Evolutionary conservation across 2,113 vertebrate species (phyloP).

Genomic region (Toxotes chatareus): DNA sequence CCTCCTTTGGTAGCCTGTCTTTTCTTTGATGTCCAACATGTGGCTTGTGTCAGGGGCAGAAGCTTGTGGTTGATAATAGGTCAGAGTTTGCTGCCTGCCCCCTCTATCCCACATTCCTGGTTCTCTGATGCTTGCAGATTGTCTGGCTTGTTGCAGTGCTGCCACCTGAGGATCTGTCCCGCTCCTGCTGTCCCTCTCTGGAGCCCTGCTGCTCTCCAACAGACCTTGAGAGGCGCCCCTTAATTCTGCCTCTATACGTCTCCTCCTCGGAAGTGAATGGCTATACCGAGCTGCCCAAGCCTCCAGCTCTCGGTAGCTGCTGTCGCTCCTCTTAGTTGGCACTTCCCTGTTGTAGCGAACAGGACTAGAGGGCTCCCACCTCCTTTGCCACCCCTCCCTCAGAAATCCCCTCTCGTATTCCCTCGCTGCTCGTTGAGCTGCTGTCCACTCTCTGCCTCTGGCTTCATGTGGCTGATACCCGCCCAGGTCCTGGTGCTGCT

Average conservation of each 20-base stretch:
- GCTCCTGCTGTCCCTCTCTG: conserved; percentile 51
- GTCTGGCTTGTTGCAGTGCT: conserved; percentile 50
- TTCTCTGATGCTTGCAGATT: conserved; percentile 46
- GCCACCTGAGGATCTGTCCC: conserved; percentile 40
- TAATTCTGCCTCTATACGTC: conserved; percentile 69
- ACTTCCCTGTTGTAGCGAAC: conserved; percentile 65
- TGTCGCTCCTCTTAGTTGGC: conserved; percentile 64
- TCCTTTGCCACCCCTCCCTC: conserved; percentile 71
- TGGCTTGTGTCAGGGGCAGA: conserved; percentile 31
- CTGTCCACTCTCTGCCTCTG: conserved; percentile 68
- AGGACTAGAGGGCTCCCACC: conserved; percentile 67
- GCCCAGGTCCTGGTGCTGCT: conserved; percentile 52
- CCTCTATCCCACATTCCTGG: conserved; percentile 58
- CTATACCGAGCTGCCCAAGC: conserved; percentile 80
- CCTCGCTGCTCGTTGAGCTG: conserved; percentile 50
- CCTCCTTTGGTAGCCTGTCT: conserved; percentile 54
- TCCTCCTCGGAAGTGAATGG: conserved; percentile 79
- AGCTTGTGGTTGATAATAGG: conserved; percentile 39
- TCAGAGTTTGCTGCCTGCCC: conserved; percentile 32
- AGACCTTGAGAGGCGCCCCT: conserved; percentile 53
- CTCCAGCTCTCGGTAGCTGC: conserved; percentile 78
- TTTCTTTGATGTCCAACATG: conserved; percentile 56
- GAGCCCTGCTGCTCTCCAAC: conserved; percentile 52
- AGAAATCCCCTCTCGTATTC: conserved; percentile 66
- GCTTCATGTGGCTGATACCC: conserved; percentile 59